Base-by-base conservation (phyloP, 2,113 vertebrate species). In the Antechinus flavipes region DNA sequence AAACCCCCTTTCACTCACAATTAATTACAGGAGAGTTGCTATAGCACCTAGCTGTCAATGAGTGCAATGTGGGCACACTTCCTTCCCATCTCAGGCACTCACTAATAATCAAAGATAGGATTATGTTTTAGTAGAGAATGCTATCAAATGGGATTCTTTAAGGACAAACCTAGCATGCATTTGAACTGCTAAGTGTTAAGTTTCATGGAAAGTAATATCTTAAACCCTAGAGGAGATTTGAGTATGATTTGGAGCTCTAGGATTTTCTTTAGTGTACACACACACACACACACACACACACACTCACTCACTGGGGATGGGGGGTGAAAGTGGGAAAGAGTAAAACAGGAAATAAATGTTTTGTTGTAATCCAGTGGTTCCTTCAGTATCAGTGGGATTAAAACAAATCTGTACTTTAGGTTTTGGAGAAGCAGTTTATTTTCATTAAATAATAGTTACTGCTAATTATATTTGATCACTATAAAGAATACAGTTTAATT, bases 21-120 rank as follows among this genome's bases (percentile, higher is more conserved):
- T 99, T 99, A 99, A 99, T 99, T 99, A 99, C 99, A 98, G 98
- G 95, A 98, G 98, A 98, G 98, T 98, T 98, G 98, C 98, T 98
- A 98, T 98, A 98, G 98, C 98, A 99, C 98, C 98, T 98, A 58
- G 96, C 98, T 98, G 98, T 98, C 98, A 98, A 95, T 98, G 99
- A 99, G 98, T 99, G 98, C 97, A 94, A 97, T 92, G 95, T 97
- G 99, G 98, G 97, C 94, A 84, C 97, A 94, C 98, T 98, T 98
- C 94, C 97, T 98, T 99, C 98, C 99, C 98, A 98, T 99, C 99
- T 99, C 97, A 96, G 96, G 95, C 92, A 61, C 98, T 99, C 99
- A 95, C 97, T 97, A 98, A 98, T 98, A 99, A 99, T 99, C 99
- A 99, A 99, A 99, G 99, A 98, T 98, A 97, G 94, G 90, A 93